Base-by-base conservation (phyloP, 2,113 vertebrate genomes). In the Odontesthes bonariensis region DNA sequence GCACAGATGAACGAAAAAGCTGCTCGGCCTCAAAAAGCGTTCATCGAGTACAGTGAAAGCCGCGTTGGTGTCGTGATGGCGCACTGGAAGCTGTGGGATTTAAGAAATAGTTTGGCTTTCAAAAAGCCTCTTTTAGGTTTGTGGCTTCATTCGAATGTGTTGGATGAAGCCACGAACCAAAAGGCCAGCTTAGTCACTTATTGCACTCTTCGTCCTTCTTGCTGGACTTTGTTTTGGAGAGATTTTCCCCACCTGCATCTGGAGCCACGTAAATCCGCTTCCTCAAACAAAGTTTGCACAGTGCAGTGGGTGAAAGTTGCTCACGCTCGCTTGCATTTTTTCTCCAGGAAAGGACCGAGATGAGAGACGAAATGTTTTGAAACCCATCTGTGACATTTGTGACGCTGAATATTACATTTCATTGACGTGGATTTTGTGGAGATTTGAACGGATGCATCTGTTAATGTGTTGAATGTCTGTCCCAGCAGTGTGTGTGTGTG, bases 1-100 rank as follows among this genome's bases (percentile, higher is more conserved):
- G 47, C 82, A 77, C 67, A 82, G 59, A 81, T 33, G 11, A 35
- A 79, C 64, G n/a, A 31, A 46, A 75, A 76, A 42, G 73, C 61
- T 69, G 56, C 57, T 61, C 10, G n/a, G 20, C 23, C 59, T 73
- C 42, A 77, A 49, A 49, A 52, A 59, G 54, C 68, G 58, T 76
- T n/a, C 17, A 23, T 20, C 32, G 57, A 46, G 63, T 40, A 49
- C 23, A 69, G 27, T 2, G 27, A 27, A 27, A 7, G 16, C 33
- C 72, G 49, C 23, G 52, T 61, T 57, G 19, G 59, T 19, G 11
- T 4, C 14, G 13, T 57, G 19, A 59, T 19, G 11, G 12, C 14
- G 13, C 66, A 32, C 55, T 27, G 65, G 57, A 14, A 63, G 32
- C 38, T 49, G 5, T 51, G 47, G 27, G 20, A 32, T 76, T 59